Percentiles rank a stretch among this genome's conserved stretches.
These are phyloP conservation scores for Ectropis grisescens DNA, from an alignment of 1,140 invertebrate species.

Conservation along the genomic window DNA sequence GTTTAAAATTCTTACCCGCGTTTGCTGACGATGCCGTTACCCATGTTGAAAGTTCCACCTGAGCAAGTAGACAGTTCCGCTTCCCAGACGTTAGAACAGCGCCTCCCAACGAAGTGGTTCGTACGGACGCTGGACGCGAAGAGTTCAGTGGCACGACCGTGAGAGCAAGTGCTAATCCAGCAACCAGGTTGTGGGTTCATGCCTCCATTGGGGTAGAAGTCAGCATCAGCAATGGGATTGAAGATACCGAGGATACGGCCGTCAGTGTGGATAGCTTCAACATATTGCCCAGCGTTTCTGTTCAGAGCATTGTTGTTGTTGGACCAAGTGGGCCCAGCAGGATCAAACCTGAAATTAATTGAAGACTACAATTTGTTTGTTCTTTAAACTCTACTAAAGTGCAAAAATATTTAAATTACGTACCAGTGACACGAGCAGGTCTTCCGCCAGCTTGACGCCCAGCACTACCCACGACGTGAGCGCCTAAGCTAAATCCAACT, in stretches of 20 bases:
- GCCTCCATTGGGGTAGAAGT: constrained; percentile 74
- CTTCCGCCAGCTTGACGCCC: constrained; percentile 26
- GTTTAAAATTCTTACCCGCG: constrained; percentile 21
- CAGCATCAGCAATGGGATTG: constrained; percentile 44
- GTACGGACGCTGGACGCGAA: constrained; percentile 68
- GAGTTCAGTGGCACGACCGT: constrained; percentile 65
- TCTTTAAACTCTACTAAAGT: too few species aligned
- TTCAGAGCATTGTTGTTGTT: constrained; percentile 22
- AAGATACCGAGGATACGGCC: constrained; percentile 49
- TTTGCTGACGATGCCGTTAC: constrained; percentile 17
- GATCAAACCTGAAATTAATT: constrained; percentile 16
- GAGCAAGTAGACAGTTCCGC: constrained; percentile 19
- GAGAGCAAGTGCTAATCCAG: constrained; percentile 59
- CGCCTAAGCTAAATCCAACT: constrained; percentile 37
- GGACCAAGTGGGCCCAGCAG: constrained; percentile 55
- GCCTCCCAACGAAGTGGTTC: constrained; percentile 49
- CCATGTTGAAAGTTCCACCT: constrained; percentile 25
- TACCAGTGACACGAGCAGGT: constrained; percentile 34
- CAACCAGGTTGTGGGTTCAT: constrained; percentile 37
- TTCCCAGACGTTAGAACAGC: constrained; percentile 31
- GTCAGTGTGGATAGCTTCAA: constrained; percentile 74
- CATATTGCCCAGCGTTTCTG: constrained; percentile 69
- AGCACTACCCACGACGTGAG: constrained; percentile 40
- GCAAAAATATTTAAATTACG: not conserved
- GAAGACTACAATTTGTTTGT: not conserved